Evolutionary conservation across 2,797 vertebrate genomes (phyloP), one percentile per base, ranked within the genome.

Genomic region (Betta splendens): DNA sequence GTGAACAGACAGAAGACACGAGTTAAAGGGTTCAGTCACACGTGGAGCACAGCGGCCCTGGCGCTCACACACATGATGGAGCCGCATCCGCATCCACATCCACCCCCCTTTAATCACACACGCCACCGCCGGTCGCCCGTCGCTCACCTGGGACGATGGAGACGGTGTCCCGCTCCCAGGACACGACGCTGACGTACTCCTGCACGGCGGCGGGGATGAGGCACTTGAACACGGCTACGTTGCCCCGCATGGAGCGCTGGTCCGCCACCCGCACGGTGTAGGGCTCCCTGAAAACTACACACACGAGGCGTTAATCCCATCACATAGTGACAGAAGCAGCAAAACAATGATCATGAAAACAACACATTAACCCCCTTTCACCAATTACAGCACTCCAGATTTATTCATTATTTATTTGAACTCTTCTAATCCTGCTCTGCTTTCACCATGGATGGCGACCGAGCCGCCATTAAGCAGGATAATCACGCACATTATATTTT

Each of bases 201-300:
- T 98, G 96, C 93, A 99, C 95, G 49, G 95, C 96, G 15, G 94
- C 92, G 59, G 96, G 96, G 90, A 98, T 98, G 94, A 99, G 96
- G 97, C 97, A 99, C 96, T 98, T 98, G 92, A 99, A 99, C 80
- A 99, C 96, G 72, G 97, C 98, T 89, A 97, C 96, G 82, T 96
- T 98, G 85, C 98, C 95, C 91, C 97, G 95, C 97, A 98, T 98
- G 57, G 95, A 95, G 87, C 95, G 94, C 92, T 99, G 98, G 94
- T 99, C 98, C 68, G 97, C 97, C 94, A 99, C 96, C 74, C 98
- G 94, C 75, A 99, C 98, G 8, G 97, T 98, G 93, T 99, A 99
- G 85, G 98, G 98, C 85, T 99, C 98, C 95, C 97, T 97, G 95
- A 99, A 98, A 91, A 99, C 98, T 99, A 22, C 36, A 77, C 22